Evolutionary conservation across 2,888 invertebrate genomes (phyloP), one percentile per base, ranked within the genome.

Genomic region (Apamea crenata): DNA sequence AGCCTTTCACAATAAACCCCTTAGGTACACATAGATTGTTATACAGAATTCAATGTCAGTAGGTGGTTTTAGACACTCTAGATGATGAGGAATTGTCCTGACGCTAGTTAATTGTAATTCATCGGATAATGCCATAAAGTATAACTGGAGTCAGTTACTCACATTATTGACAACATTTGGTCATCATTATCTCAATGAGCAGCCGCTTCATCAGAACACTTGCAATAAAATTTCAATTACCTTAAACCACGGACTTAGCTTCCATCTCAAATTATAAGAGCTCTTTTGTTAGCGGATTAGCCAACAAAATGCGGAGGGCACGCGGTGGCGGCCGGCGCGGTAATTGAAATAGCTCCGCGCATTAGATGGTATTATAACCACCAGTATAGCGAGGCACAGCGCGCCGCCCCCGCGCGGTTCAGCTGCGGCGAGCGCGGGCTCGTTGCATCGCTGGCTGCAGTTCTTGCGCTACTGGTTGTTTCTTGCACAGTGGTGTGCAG

Each of bases 211-310:
- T 90, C 91, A 90, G 90, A 92, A 91, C 87, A 86, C 77, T 91
- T 89, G 93, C 94, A 93, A 94, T 95, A 94, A 94, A 94, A 93
- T 93, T 94, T 92, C 93, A 93, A 93, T 93, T 94, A 93, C 91
- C 91, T 88, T 85, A 88, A 87, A 90, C 88, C 90, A 88, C 82
- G 84, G 89, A 85, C 88, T 91, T 89, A 89, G 91, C 87, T 86
- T 79, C 87, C 90, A 86, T 87, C 89, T 89, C 89, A 90, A 91
- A 93, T 91, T 91, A 91, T 93, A 91, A 90, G 91, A 92, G 92
- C 82, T 88, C 94, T 88, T 93, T 94, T 94, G 94, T 94, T 91
- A 80, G 88, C 81, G 95, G 95, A 95, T 95, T 94, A 95, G 93
- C 94, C 90, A 91, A 85, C 92, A 81, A 90, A 89, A 90, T 87